Evolutionary conservation across 2,888 invertebrate species (phyloP), one percentile per base, ranked within the genome.

Genomic region (Pachydiplax longipennis): DNA sequence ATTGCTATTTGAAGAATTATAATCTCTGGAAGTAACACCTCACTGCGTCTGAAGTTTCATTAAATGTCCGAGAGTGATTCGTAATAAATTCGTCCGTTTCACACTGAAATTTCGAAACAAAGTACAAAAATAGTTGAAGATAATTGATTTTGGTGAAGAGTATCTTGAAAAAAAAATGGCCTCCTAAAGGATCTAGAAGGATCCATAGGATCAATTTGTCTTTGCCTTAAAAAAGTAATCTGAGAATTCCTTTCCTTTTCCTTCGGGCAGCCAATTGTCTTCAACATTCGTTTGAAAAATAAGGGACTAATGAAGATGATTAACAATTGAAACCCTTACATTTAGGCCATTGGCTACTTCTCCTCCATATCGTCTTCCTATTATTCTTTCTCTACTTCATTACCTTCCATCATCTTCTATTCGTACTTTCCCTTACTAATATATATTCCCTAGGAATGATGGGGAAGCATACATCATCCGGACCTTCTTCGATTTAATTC

Each of bases 401-500:
- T 25, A 18, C n/a, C 61, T 61, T 6, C n/a, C 25, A 10, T 22
- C 22, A 65, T 25, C n/a, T 73, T 31, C 25, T 25, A 25, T 31
- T 73, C 65, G n/a, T 40, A 22, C 40, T 44, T 37, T 53, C 65
- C 22, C 65, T 35, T 40, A 13, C 87, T 25, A 35, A 35, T 87
- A 5, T n/a, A 18, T 65, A 44, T 48, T 61, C 90, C 90, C 53
- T 53, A 18, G 18, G 18, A 18, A 18, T 53, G 18, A 53, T 1
- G 53, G 53, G 18, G 92, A 92, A 93, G 93, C 93, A 93, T 93
- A 93, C 93, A 92, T 93, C 92, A 92, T 92, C 91, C 92, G 91
- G 92, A 91, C 92, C 92, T 92, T 92, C 91, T 92, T 93, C 93
- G 93, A 94, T 94, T 93, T 94, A 93, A 93, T 92, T 93, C 94